These are phyloP conservation scores for western clawed frog (Xenopus tropicalis) DNA, from an alignment of 2,113 vertebrate genomes.

Conservation along the genomic window UCB_Xtro_10.0 CM004447.2:1674001-1674500, in stretches of 20 bases:
- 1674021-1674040: too few species aligned
- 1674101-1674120: slow-evolving; percentile 37
- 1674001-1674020: too few species aligned
- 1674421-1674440: too few species aligned
- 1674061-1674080: slow-evolving; percentile 20
- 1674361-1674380: slow-evolving; percentile 12
- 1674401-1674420: too few species aligned
- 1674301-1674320: slow-evolving; percentile 27
- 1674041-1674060: too few species aligned
- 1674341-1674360: not conserved
- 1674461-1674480: too few species aligned
- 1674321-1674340: not conserved
- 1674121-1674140: slow-evolving; percentile 38
- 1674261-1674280: slow-evolving; percentile 26
- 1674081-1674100: slow-evolving; percentile 45
- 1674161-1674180: slow-evolving; percentile 90
- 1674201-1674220: slow-evolving; percentile 98
- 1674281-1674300: not conserved
- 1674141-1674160: slow-evolving; percentile 56
- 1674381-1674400: slow-evolving; percentile 35
- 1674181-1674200: slow-evolving; percentile 92
- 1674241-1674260: slow-evolving; percentile 87
- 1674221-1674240: slow-evolving; percentile 84
- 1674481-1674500: too few species aligned
- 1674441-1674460: too few species aligned